phyloP scores from a whole-genome alignment of 1,140 invertebrate species.

The Drosophila tsacasi region DNA sequence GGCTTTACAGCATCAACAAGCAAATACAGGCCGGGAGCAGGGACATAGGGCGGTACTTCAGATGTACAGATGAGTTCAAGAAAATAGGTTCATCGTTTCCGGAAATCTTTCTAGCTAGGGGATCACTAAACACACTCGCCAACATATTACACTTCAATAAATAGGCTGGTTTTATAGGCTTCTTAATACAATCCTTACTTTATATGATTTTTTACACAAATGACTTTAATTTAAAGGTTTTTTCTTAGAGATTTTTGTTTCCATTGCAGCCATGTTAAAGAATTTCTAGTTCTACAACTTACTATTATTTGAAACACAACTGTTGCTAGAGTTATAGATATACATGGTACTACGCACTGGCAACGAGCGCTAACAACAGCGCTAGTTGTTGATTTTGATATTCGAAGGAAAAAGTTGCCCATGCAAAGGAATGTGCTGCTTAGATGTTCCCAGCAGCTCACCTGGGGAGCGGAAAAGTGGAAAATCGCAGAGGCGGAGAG shows the following conservation, averaged over 20 bases:
- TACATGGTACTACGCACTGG: constrained; percentile 41
- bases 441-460: constrained; percentile 49
- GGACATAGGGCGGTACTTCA: constrained; percentile 12
- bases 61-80: constrained; percentile 11
- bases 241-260: too few species aligned
- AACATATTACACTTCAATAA: neutral
- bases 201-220: neutral
- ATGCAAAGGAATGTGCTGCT: constrained; percentile 42
- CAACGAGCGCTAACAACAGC: constrained; percentile 69
- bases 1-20: constrained; percentile 80
- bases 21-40: constrained; percentile 62
- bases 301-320: neutral
- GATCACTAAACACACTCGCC: too few species aligned
- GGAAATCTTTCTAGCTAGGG: neutral
- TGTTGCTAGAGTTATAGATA: constrained; percentile 4
- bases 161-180: too few species aligned
- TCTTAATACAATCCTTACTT: neutral
- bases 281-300: too few species aligned
- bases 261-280: too few species aligned
- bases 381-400: constrained; percentile 81
- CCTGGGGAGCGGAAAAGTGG: constrained; percentile 11
- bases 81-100: neutral
- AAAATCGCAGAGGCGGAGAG: neutral
- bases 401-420: constrained; percentile 75
- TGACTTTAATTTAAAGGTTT: neutral